These are phyloP conservation scores for Macrosoma leucophasiata DNA, from an alignment of 2,888 invertebrate species.

Conservation along the genomic window DNA sequence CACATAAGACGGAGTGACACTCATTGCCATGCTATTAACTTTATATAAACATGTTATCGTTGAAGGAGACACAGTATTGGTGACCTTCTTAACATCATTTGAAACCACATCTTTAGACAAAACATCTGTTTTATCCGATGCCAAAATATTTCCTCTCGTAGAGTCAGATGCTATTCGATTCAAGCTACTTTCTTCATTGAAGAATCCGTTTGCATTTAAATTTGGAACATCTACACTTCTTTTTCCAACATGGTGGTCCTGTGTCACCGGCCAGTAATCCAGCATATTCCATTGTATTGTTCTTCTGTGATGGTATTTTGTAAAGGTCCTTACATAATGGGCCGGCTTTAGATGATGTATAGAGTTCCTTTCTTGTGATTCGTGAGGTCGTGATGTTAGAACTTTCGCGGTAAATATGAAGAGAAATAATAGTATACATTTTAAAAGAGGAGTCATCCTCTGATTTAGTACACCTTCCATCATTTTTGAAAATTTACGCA, in stretches of 20 bases:
- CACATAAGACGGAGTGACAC: conserved; percentile 55
- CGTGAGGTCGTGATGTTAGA: conserved; percentile 60
- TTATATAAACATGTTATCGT: conserved; percentile 58
- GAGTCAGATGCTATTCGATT: conserved; percentile 38
- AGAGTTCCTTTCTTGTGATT: conserved; percentile 50
- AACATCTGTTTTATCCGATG: conserved; percentile 32
- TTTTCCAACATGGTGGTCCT: conserved; percentile 44
- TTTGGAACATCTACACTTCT: conserved; percentile 45
- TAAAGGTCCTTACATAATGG: conserved; percentile 65
- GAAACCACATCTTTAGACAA: conserved; percentile 34
- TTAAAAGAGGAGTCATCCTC: conserved; percentile 59
- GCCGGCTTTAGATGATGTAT: conserved; percentile 56
- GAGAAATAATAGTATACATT: conserved; percentile 61
- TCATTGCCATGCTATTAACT: conserved; percentile 50
- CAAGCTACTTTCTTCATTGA: conserved; percentile 35
- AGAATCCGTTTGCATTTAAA: too few species aligned
- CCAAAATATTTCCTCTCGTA: conserved; percentile 35
- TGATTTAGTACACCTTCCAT: conserved; percentile 59
- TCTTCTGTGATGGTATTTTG: conserved; percentile 65
- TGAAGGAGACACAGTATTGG: conserved; percentile 38
- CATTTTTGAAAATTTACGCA: conserved; percentile 22
- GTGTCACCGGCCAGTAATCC: conserved; percentile 41
- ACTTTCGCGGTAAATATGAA: conserved; percentile 70
- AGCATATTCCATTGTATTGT: conserved; percentile 54
- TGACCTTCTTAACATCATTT: conserved; percentile 38